Conservation (phyloP, 1,140 invertebrate genomes). For the Cyrtorhinus lividipennis region DNA sequence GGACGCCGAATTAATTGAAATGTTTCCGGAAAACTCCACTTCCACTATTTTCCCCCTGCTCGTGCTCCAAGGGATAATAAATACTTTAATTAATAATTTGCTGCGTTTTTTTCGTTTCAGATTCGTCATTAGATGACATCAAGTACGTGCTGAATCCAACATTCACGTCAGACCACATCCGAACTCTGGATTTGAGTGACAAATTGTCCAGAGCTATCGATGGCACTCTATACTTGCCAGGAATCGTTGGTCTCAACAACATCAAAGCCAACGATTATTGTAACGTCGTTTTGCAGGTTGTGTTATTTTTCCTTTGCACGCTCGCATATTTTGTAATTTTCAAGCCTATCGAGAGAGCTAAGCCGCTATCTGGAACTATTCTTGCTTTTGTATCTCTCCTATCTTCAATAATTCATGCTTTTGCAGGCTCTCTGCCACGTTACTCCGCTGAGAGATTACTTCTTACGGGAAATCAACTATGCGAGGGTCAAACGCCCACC, state of each 20-base stretch:
- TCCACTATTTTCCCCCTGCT: too few species aligned
- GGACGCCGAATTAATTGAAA: too few species aligned
- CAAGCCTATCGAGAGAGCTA: background rate
- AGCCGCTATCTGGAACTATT: background rate
- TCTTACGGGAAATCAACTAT: slow-evolving; percentile 88
- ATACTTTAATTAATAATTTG: too few species aligned
- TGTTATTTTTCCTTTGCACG: slow-evolving; percentile 3
- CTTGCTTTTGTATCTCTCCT: background rate
- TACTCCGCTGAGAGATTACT: slow-evolving; percentile 84
- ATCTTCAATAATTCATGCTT: background rate
- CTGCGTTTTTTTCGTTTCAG: too few species aligned
- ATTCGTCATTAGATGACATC: slow-evolving; percentile 97
- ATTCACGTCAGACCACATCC: slow-evolving; percentile 71
- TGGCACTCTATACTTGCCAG: slow-evolving; percentile 90
- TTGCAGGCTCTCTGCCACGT: slow-evolving; percentile 84
- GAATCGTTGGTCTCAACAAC: slow-evolving; percentile 94
- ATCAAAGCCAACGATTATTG: slow-evolving; percentile 99
- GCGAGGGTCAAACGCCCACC: slow-evolving; percentile 74
- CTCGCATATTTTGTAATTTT: background rate
- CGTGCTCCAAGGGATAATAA: too few species aligned
- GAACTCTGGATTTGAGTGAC: slow-evolving; percentile 59
- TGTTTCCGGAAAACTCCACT: too few species aligned
- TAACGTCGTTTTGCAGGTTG: slow-evolving; percentile 91
- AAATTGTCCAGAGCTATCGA: slow-evolving; percentile 92
- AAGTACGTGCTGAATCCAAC: slow-evolving; percentile 98